Base-by-base conservation (phyloP, 1,140 invertebrate species). In the Drosophila bifasciata region DNA sequence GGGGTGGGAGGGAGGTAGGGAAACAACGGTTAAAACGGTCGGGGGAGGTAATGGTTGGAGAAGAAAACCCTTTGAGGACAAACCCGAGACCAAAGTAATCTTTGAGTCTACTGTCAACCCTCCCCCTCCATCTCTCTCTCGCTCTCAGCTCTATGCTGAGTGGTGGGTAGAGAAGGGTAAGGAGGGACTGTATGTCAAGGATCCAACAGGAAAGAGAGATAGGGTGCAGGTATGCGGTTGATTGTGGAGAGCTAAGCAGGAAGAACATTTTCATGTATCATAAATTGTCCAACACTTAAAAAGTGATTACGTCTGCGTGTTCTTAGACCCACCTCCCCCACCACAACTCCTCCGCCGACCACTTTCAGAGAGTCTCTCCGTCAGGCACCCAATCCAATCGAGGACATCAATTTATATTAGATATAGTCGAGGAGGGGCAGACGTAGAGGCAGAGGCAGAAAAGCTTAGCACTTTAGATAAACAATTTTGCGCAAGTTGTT, bases 401-500 rank as follows among this genome's bases (percentile, higher is more conserved):
- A 68, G 68, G 53, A 86, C 73, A 81, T 77, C 61, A 85, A 85
- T 85, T 85, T 77, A 85, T 85, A 79, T 43, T 64, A 57, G 55
- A 28, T 21, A 25, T 25, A 32, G 58, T 23, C 15, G 21, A n/a
- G 13, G 6, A 17, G 15, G 21, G 21, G 36, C 39, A 41, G 58
- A 56, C 51, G 46, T 39, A 9, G 39, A 16, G 40, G 39, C 39
- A 41, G 58, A 63, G 59, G 51, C 49, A 51, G 43, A 50, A 55
- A 48, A 51, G 61, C 60, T 79, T 80, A 63, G 57, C 79, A 86
- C 85, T 89, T 89, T 84, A 89, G 84, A 89, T 89, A 89, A 89
- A 89, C 84, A 89, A 89, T 89, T 89, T 89, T 84, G 74, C 73
- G 78, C 85, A 89, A 89, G 84, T 89, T 89, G 84, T 89, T 89